Percentiles rank a stretch among this genome's conserved stretches.
phyloP scores from a whole-genome alignment of 2,113 vertebrate genomes.

The Uropsilus gracilis region DNA sequence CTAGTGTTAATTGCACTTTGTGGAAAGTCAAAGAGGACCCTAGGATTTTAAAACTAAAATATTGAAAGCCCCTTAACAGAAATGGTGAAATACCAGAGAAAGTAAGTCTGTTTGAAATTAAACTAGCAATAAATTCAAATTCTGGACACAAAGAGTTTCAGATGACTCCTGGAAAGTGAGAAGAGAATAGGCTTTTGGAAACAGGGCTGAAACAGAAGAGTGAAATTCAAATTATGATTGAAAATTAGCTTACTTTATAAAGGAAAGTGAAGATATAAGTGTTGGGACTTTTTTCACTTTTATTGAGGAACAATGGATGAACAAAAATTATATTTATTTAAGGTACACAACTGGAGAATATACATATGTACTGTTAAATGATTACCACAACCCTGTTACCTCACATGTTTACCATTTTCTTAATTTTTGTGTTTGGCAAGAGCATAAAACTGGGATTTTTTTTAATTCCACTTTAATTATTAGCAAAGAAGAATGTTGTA shows the following conservation, averaged over 20 bases:
- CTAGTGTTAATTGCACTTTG: not conserved
- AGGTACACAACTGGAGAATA: not conserved
- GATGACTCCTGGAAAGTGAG: not conserved
- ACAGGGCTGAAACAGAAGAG: not conserved
- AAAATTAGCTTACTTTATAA: not conserved
- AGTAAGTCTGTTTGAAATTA: not conserved
- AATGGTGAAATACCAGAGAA: not conserved
- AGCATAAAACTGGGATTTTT: not conserved
- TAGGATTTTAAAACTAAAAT: not conserved
- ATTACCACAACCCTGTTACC: not conserved
- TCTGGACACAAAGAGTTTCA: not conserved
- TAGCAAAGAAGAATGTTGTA: not conserved
- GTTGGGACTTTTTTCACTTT: not conserved
- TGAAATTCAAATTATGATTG: not conserved
- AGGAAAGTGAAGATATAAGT: not conserved
- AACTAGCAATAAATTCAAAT: not conserved
- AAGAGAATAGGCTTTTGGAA: not conserved
- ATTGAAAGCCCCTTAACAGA: not conserved
- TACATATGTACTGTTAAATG: not conserved
- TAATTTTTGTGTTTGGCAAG: not conserved
- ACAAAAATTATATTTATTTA: not conserved
- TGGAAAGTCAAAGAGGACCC: constrained; percentile 1
- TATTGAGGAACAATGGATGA: not conserved
- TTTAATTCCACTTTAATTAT: not conserved
- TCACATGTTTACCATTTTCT: not conserved